These are phyloP conservation scores for Pogonognathellus flavescens DNA, from an alignment of 1,140 invertebrate genomes.

Conservation along the genomic window DNA sequence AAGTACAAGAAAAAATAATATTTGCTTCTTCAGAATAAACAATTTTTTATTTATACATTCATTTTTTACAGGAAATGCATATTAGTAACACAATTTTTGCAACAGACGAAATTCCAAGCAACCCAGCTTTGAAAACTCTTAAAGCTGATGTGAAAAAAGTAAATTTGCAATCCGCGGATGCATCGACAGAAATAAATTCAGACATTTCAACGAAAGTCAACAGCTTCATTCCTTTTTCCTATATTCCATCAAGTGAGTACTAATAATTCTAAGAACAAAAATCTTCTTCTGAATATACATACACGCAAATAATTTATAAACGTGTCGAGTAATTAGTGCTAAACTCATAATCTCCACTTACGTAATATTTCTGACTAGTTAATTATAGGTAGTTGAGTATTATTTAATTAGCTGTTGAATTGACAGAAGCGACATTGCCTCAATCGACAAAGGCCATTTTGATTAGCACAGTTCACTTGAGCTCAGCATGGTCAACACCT, in stretches of 20 bases:
- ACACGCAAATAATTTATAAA: too few species aligned
- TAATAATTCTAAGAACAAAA: too few species aligned
- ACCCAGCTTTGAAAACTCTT: neutral
- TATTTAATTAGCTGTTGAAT: slow-evolving; percentile 10
- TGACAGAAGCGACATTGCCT: slow-evolving; percentile 30
- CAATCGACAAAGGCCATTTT: slow-evolving; percentile 27
- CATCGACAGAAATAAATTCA: slow-evolving; percentile 4
- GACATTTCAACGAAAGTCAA: slow-evolving; percentile 16
- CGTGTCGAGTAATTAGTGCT: neutral
- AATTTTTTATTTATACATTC: neutral
- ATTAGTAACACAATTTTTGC: slow-evolving; percentile 32
- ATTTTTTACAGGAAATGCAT: neutral
- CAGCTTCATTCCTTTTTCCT: neutral
- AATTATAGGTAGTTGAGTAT: neutral
- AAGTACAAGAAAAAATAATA: too few species aligned
- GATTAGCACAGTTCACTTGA: slow-evolving; percentile 35
- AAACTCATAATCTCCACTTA: neutral
- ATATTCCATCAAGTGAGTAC: slow-evolving; percentile 47
- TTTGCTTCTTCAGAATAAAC: too few species aligned
- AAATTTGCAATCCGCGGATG: slow-evolving; percentile 31
- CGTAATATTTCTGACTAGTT: neutral
- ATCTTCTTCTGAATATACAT: too few species aligned
- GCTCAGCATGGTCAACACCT: slow-evolving; percentile 1
- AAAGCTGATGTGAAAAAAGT: slow-evolving; percentile 28
- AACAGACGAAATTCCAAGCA: neutral